A percentile compares a stretch with the other conserved stretches of the same genome.
Evolutionary conservation across 2,797 vertebrate genomes (phyloP).

Genomic region (Acrossocheilus fasciatus): DNA sequence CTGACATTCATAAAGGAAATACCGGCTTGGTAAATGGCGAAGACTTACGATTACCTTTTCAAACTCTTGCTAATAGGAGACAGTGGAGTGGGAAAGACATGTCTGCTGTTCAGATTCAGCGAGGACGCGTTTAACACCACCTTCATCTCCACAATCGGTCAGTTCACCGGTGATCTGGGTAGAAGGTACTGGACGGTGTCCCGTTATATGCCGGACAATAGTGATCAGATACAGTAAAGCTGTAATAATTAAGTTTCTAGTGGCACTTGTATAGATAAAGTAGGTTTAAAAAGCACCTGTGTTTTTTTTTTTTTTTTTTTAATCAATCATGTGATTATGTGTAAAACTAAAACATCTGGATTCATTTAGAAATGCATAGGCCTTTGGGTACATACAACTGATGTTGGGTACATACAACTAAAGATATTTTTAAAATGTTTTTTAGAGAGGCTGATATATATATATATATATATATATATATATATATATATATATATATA

Average conservation of each 20-base stretch:
- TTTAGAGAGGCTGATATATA: background rate
- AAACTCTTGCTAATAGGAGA: constrained; percentile 97
- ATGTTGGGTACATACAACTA: too few relatives aligned
- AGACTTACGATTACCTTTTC: constrained; percentile 98
- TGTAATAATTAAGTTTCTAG: background rate
- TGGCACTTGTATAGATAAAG: background rate
- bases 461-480: background rate
- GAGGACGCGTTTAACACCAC: constrained; percentile 98
- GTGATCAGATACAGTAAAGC: background rate
- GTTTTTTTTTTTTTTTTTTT: background rate
- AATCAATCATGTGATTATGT: background rate
- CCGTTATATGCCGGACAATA: constrained; percentile 35
- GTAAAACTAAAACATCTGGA: constrained; percentile 1
- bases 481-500: background rate
- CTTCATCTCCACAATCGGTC: constrained; percentile 98
- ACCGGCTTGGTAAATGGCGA: constrained; percentile 87
- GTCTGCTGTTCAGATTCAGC: constrained; percentile 95
- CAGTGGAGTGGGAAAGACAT: constrained; percentile 97
- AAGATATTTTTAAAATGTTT: too few relatives aligned
- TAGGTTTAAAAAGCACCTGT: background rate
- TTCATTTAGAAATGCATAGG: constrained; percentile 17
- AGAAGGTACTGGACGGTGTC: constrained; percentile 52
- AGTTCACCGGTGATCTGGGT: constrained; percentile 69
- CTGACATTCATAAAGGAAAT: constrained; percentile 55
- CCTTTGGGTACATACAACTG: background rate